phyloP scores from a whole-genome alignment of 2,113 vertebrate species.

The Colinus virginianus region DNA sequence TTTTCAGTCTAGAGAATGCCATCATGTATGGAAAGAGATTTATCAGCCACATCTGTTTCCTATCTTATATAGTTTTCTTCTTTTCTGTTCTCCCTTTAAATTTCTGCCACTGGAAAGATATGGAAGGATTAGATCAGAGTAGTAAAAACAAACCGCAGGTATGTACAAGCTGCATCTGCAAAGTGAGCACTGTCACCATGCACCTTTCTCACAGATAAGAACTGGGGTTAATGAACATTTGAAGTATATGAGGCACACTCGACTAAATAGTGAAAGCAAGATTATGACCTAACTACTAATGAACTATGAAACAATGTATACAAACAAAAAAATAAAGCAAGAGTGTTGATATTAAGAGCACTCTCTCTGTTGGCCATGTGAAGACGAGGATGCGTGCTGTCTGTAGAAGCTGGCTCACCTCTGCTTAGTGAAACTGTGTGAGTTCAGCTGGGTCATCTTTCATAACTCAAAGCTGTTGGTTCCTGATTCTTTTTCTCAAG shows the following conservation, averaged over 20 bases:
- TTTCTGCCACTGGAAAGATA: not conserved
- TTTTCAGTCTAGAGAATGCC: not conserved
- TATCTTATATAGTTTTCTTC: not conserved
- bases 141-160: not conserved
- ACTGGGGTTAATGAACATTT: not conserved
- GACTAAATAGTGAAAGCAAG: slow-evolving; percentile 1
- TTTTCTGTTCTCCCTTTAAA: not conserved
- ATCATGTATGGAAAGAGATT: not conserved
- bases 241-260: not conserved
- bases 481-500: not conserved
- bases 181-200: not conserved
- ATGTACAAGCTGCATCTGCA: not conserved
- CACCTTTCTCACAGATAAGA: not conserved
- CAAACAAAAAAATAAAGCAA: slow-evolving; percentile 1
- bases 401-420: not conserved
- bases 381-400: not conserved
- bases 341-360: not conserved
- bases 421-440: not conserved
- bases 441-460: not conserved
- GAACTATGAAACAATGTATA: not conserved
- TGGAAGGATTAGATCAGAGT: not conserved
- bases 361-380: not conserved
- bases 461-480: not conserved
- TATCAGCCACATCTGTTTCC: not conserved
- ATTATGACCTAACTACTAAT: not conserved